Percentiles rank a stretch among this genome's conserved stretches.
Evolutionary conservation across 2,113 vertebrate species (phyloP).

Genomic region (Barnardius zonarius): DNA sequence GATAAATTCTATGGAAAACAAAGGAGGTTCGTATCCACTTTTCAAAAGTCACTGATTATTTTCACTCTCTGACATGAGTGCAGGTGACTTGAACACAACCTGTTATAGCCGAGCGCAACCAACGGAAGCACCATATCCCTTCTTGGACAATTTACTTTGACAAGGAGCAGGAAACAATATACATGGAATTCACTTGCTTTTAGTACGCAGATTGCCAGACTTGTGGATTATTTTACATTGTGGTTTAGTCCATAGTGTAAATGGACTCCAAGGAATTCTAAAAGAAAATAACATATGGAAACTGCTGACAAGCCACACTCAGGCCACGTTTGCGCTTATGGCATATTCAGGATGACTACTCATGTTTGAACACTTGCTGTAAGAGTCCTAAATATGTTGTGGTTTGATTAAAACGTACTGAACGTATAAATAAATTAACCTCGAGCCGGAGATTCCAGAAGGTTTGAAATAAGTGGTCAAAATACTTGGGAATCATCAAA

Average conservation of each 20-base stretch:
- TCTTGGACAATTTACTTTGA: background rate
- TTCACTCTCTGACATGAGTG: background rate
- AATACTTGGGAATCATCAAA: background rate
- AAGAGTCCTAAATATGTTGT: background rate
- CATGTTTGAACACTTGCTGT: background rate
- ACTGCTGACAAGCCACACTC: conserved; percentile 8
- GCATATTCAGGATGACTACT: background rate
- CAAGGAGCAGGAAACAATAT: background rate
- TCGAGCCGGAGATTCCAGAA: background rate
- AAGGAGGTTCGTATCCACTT: background rate
- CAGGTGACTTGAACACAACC: background rate
- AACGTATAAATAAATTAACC: conserved; percentile 20
- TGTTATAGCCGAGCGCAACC: background rate
- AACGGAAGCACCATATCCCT: background rate
- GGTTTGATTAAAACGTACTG: conserved; percentile 49
- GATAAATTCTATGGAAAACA: background rate
- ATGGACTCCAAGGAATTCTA: background rate
- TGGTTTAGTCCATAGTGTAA: background rate
- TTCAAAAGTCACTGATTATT: background rate
- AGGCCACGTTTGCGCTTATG: background rate
- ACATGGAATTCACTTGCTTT: background rate
- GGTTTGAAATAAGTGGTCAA: background rate
- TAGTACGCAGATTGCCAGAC: background rate
- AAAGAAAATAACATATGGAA: background rate
- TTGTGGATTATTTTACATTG: background rate